These are phyloP conservation scores for Globicephala melas DNA, from an alignment of 2,113 vertebrate species.

Conservation along the genomic window DNA sequence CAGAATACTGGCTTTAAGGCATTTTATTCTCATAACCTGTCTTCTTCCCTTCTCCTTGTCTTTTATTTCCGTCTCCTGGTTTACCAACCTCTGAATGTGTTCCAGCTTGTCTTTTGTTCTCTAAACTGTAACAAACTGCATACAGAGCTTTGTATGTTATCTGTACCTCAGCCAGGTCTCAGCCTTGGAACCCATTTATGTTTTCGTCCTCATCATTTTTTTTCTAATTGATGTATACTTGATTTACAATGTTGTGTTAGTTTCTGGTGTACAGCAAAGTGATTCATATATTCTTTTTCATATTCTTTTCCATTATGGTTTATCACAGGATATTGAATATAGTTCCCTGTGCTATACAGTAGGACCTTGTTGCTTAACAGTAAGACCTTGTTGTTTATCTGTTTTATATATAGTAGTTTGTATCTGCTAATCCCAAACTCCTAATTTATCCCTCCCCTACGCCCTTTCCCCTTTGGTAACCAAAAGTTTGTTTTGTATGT, in stretches of 20 bases:
- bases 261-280: neutral
- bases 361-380: neutral
- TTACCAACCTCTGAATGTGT: neutral
- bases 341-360: neutral
- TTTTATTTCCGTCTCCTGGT: neutral
- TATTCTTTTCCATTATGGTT: neutral
- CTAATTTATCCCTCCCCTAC: neutral
- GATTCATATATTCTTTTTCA: neutral
- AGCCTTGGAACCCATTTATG: neutral
- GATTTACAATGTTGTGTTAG: neutral
- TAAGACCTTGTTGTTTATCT: neutral
- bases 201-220: neutral
- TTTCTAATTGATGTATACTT: neutral
- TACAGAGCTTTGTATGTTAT: neutral
- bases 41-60: neutral
- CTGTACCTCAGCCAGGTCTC: neutral
- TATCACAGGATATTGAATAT: neutral
- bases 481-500: neutral
- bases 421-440: neutral
- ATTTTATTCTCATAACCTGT: neutral
- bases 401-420: neutral
- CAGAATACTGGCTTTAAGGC: neutral
- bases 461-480: neutral
- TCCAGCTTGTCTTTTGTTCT: neutral
- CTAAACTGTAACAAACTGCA: neutral